Percentiles rank a stretch among this genome's conserved stretches.
phyloP scores from a whole-genome alignment of 2,113 vertebrate genomes.

The Canis aureus region DNA sequence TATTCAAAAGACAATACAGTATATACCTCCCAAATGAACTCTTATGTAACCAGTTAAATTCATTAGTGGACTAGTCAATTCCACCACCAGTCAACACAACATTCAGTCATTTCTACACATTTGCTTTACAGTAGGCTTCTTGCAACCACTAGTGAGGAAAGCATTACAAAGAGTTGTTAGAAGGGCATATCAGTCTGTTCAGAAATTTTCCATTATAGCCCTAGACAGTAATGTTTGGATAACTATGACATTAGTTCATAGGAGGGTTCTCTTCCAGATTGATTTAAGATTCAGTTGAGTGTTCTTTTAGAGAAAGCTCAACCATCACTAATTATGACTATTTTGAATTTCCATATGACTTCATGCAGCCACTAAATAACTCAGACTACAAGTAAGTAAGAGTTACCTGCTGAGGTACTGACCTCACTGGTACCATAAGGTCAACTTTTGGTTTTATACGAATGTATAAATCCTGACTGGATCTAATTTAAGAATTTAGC shows the following conservation, averaged over 20 bases:
- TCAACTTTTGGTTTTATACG: conserved; percentile 54
- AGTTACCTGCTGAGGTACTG: neutral
- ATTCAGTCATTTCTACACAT: neutral
- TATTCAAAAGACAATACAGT: neutral
- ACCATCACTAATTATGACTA: neutral
- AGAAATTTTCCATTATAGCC: neutral
- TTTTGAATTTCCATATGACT: conserved; percentile 50
- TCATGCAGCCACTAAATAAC: neutral
- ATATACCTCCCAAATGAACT: neutral
- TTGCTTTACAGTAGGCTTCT: conserved; percentile 19
- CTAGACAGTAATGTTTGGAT: neutral
- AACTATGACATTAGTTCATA: neutral
- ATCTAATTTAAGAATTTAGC: conserved; percentile 73
- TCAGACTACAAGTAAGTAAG: neutral
- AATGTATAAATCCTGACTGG: conserved; percentile 53
- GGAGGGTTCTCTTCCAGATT: neutral
- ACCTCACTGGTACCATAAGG: neutral
- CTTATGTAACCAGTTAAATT: neutral
- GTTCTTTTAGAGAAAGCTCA: conserved; percentile 15
- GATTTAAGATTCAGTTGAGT: neutral
- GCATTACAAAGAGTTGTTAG: neutral
- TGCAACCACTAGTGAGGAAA: neutral
- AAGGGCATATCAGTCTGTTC: neutral
- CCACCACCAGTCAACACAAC: neutral
- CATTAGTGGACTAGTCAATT: neutral